Evolutionary conservation across 2,113 vertebrate species (phyloP).

Genomic region (Tyrannus savana): DNA sequence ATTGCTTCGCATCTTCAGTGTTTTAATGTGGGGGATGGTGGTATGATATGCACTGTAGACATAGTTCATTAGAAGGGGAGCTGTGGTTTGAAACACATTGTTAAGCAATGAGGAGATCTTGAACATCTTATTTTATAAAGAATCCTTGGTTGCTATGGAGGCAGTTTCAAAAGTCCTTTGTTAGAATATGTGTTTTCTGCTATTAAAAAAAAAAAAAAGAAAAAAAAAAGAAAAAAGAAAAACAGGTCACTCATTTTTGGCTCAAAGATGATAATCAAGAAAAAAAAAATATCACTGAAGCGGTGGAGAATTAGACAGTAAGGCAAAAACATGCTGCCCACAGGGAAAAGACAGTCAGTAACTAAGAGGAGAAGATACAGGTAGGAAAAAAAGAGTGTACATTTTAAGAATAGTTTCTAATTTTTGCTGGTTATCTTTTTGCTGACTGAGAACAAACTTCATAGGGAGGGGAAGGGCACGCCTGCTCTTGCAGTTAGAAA

Average conservation of each 20-base stretch:
- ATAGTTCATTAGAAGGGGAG: neutral
- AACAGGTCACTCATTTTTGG: neutral
- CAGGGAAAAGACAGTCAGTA: neutral
- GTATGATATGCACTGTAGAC: neutral
- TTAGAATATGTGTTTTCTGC: slow-evolving; percentile 32
- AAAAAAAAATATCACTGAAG: neutral
- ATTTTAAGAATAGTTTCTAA: neutral
- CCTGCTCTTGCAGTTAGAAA: neutral
- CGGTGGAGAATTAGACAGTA: neutral
- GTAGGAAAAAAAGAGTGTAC: neutral
- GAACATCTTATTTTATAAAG: slow-evolving; percentile 30
- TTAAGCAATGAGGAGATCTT: slow-evolving; percentile 10
- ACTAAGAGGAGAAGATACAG: neutral
- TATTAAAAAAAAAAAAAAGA: neutral
- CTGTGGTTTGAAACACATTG: neutral
- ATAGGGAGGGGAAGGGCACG: neutral
- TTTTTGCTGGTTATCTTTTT: neutral
- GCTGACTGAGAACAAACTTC: neutral
- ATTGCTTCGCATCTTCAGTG: neutral
- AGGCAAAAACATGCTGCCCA: neutral
- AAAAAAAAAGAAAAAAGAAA: neutral
- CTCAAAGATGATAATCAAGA: slow-evolving; percentile 6
- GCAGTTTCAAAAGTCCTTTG: slow-evolving; percentile 48
- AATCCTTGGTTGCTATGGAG: slow-evolving; percentile 58
- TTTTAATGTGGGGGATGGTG: neutral